Percentiles rank a stretch among this genome's conserved stretches.
Conservation (phyloP, 2,113 vertebrate genomes). For the Calyptomena viridis region DNA sequence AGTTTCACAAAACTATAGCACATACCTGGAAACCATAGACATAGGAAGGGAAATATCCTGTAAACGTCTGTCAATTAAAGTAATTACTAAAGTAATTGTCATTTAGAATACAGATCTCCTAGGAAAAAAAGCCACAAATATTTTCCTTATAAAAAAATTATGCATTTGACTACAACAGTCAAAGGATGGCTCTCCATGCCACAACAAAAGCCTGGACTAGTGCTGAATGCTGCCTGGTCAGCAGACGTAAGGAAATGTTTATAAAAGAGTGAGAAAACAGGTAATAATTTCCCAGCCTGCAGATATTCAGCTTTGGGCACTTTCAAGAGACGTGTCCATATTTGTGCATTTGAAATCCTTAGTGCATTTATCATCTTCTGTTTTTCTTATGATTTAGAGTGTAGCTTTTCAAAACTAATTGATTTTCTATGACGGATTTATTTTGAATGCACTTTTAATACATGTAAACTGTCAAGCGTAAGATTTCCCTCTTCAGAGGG, state of each 20-base stretch:
- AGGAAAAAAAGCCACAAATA: background rate
- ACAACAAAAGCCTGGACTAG: fast-evolving
- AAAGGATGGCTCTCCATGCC: background rate
- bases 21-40: background rate
- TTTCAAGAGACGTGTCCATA: background rate
- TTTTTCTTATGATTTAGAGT: background rate
- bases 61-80: background rate
- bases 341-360: background rate
- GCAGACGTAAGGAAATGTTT: background rate
- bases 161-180: background rate
- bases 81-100: background rate
- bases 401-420: background rate
- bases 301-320: background rate
- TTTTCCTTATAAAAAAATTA: background rate
- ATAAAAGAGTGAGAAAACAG: background rate
- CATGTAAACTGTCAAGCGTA: background rate
- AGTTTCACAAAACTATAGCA: background rate
- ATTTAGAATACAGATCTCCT: background rate
- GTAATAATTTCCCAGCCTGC: background rate
- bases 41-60: background rate
- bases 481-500: background rate
- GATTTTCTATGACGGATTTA: background rate
- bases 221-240: background rate
- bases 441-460: background rate
- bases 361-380: background rate